phyloP scores from a whole-genome alignment of 2,888 invertebrate species.

The Nemurella pictetii region DNA sequence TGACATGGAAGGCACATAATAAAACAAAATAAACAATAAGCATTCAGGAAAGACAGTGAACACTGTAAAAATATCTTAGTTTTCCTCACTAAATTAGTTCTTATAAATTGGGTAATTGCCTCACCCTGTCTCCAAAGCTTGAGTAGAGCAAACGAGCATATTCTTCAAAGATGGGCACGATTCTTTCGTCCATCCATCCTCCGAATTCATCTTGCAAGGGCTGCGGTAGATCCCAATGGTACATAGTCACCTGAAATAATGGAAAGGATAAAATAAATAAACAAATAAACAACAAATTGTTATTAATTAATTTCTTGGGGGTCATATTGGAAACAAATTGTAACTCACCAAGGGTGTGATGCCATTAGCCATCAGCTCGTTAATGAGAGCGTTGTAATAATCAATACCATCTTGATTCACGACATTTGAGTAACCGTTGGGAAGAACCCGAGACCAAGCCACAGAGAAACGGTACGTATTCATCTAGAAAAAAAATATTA shows the following conservation, averaged over 20 bases:
- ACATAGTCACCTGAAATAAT: conserved; percentile 59
- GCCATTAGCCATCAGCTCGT: conserved; percentile 63
- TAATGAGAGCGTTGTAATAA: conserved; percentile 76
- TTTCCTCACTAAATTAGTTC: neutral
- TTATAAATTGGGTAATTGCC: neutral
- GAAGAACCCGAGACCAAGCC: conserved; percentile 76
- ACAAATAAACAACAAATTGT: too few species aligned
- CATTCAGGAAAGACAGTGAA: too few species aligned
- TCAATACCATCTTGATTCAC: conserved; percentile 71
- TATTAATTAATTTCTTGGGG: too few species aligned
- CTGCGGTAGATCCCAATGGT: conserved; percentile 70
- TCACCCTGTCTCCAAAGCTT: conserved; percentile 63
- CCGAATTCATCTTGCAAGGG: conserved; percentile 58
- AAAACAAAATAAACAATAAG: too few species aligned
- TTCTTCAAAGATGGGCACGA: conserved; percentile 60
- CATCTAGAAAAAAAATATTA: neutral
- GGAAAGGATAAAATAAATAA: too few species aligned
- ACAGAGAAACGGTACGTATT: conserved; percentile 72
- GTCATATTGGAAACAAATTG: neutral
- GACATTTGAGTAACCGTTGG: conserved; percentile 65
- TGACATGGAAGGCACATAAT: too few species aligned
- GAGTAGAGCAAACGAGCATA: conserved; percentile 64
- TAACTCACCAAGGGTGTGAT: conserved; percentile 55
- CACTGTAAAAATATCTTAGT: too few species aligned
- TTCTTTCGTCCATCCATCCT: conserved; percentile 61